Evolutionary conservation across 2,888 invertebrate genomes (phyloP), one percentile per base, ranked within the genome.

Genomic region (Sicus ferrugineus): DNA sequence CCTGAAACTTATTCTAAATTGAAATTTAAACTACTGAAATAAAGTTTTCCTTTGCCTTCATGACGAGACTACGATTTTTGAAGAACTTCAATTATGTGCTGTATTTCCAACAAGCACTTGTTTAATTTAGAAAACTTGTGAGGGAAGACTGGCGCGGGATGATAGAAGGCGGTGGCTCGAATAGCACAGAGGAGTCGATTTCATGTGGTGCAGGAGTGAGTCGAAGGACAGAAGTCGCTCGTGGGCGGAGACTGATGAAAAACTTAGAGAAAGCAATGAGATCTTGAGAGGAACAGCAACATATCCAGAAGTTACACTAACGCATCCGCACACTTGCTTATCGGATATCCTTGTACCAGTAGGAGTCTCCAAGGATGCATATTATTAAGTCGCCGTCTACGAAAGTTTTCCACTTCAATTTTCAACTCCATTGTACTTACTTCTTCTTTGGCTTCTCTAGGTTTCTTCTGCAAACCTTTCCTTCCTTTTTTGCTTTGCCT

Each of bases 331-430:
- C 38, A 26, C 63, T 48, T 31, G 34, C 26, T 54, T 54, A 54
- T 38, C 38, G 54, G 21, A 52, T 65, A 23, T 65, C 65, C 65
- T 56, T 59, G 23, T n/a, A 3, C 16, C 26, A 38, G 38, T 46
- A 14, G 3, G 16, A n/a, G 52, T 19, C 54, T 16, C 38, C 16
- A 54, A 38, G 38, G 65, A 65, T 65, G 54, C 65, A 65, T 65
- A 34, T 26, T 65, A 56, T 65, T 56, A 65, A 65, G 54, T 54
- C 38, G 54, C 38, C 54, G 65, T 65, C 54, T 52, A 52, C 38
- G 23, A 65, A 65, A 65, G 54, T 65, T 65, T 65, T 54, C 54
- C 65, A 34, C 65, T 65, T 38, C 54, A 65, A 65, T 65, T 34
- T 54, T 19, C 23, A 58, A 30, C 56, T 31, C 3, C 28, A 16